phyloP scores from a whole-genome alignment of 2,797 vertebrate species.

The Eidolon dupreanum region DNA sequence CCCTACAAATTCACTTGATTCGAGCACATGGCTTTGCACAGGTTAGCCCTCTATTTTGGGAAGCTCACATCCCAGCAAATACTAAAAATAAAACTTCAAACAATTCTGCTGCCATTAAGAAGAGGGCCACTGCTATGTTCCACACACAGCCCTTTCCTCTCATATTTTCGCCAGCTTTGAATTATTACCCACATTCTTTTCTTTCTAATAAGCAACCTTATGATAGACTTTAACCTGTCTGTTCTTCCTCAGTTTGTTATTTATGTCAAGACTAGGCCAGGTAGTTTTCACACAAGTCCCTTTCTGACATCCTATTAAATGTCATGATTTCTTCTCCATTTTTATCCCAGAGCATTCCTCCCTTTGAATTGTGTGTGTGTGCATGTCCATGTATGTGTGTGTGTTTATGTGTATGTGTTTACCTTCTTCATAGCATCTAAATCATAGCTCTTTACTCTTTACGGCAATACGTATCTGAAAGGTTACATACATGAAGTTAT shows the following conservation, averaged over 20 bases:
- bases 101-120: background rate
- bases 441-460: background rate
- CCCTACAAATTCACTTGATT: background rate
- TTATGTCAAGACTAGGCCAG: background rate
- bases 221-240: background rate
- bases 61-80: background rate
- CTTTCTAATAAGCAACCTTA: background rate
- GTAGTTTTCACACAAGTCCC: background rate
- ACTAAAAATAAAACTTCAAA: background rate
- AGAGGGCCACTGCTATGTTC: background rate
- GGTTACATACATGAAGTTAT: background rate
- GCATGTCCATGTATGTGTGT: accelerated
- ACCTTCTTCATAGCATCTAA: background rate
- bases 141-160: background rate
- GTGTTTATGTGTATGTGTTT: background rate
- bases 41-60: background rate
- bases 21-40: background rate
- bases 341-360: background rate
- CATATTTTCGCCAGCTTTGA: background rate
- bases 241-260: slow-evolving; percentile 44
- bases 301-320: slow-evolving; percentile 16
- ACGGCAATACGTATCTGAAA: background rate
- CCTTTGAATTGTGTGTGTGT: background rate
- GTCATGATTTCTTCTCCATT: background rate
- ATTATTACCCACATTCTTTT: background rate